A percentile compares a stretch with the other conserved stretches of the same genome.
These are phyloP conservation scores for Venustoraphidia nigricollis DNA, from an alignment of 2,888 invertebrate species.

Conservation along the genomic window DNA sequence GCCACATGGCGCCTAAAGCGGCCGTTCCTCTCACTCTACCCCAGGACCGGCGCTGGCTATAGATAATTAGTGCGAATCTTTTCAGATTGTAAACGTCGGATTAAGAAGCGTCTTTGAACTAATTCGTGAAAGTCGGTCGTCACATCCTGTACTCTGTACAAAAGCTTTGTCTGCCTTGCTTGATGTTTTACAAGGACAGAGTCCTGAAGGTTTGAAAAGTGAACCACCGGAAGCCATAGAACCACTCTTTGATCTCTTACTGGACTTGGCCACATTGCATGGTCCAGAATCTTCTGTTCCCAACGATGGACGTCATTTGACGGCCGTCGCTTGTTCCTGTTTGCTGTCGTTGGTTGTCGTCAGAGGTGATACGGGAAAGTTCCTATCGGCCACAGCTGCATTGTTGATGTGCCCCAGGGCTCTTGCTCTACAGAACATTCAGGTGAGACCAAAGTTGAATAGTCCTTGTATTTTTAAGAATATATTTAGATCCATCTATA, in stretches of 20 bases:
- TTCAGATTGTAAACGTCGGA: constrained; percentile 65
- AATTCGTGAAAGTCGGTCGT: constrained; percentile 69
- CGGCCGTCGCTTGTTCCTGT: constrained; percentile 82
- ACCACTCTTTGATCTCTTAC: constrained; percentile 67
- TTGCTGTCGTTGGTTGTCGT: constrained; percentile 85
- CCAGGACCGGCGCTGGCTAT: too few relatives aligned
- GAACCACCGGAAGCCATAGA: constrained; percentile 66
- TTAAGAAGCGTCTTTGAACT: constrained; percentile 79
- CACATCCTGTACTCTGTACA: constrained; percentile 75
- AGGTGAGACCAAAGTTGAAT: too few relatives aligned
- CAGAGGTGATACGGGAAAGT: constrained; percentile 81
- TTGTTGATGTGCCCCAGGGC: constrained; percentile 72
- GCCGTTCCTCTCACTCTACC: too few relatives aligned
- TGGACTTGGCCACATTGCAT: constrained; percentile 65
- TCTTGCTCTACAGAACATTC: constrained; percentile 64
- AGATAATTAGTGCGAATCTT: constrained; percentile 12
- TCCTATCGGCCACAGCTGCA: constrained; percentile 73
- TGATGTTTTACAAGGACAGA: constrained; percentile 80
- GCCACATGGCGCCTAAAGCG: too few relatives aligned
- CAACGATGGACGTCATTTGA: constrained; percentile 52
- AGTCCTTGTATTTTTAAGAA: too few relatives aligned
- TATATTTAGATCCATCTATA: too few relatives aligned
- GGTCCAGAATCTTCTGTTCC: constrained; percentile 40
- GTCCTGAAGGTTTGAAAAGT: constrained; percentile 67
- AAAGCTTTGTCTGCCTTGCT: constrained; percentile 76